phyloP scores from a whole-genome alignment of 2,113 vertebrate genomes.

The Willisornis vidua region DNA sequence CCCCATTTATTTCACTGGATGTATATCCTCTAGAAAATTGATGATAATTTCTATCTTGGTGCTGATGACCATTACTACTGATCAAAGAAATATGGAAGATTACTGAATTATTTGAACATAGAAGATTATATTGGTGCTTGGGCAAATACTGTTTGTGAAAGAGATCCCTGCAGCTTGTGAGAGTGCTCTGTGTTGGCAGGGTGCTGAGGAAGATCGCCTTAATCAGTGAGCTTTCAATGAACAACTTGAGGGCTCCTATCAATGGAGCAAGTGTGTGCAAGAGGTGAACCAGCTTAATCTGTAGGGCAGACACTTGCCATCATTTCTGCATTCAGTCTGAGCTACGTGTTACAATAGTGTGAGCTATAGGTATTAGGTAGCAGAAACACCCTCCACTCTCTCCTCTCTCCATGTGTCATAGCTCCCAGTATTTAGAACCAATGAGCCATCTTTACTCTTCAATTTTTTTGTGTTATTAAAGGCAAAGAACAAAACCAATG shows the following conservation, averaged over 20 bases:
- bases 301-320: neutral
- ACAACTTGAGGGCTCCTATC: neutral
- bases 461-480: neutral
- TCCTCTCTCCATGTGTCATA: neutral
- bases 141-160: neutral
- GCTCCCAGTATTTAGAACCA: neutral
- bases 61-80: neutral
- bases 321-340: neutral
- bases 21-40: neutral
- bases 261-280: neutral
- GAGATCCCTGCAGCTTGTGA: fast-evolving
- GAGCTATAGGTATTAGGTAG: neutral
- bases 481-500: neutral
- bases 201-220: neutral
- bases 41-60: neutral
- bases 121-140: neutral
- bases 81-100: neutral
- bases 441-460: neutral
- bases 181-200: neutral
- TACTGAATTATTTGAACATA: neutral
- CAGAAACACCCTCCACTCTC: neutral
- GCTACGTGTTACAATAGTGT: neutral
- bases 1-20: neutral
- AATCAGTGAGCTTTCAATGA: neutral
- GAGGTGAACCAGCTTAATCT: neutral